These are phyloP conservation scores for Ancistrus triradiatus DNA, from an alignment of 2,113 vertebrate species.

Conservation along the genomic window DNA sequence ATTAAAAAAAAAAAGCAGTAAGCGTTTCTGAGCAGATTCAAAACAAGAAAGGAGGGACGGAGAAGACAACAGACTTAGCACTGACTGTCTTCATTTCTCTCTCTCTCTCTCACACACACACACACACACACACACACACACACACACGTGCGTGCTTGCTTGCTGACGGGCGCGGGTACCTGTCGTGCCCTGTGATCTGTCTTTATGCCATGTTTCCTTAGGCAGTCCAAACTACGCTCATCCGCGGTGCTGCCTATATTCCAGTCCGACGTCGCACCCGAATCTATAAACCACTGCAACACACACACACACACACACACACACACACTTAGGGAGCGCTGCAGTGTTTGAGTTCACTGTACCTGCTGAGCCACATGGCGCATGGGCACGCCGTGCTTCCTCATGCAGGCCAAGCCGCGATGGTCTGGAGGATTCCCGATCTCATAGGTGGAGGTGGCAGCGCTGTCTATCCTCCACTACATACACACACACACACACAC, in stretches of 20 bases:
- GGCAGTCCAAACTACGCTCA: conserved; percentile 83
- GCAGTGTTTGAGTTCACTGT: conserved; percentile 59
- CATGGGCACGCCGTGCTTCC: conserved; percentile 83
- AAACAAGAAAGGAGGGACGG: neutral
- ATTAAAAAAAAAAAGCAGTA: no score
- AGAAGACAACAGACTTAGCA: no score
- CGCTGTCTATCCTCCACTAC: conserved; percentile 99
- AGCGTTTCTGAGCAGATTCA: no score
- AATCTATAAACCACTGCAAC: conserved; percentile 96
- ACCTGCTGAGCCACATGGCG: conserved; percentile 92
- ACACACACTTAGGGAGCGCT: conserved; percentile 63
- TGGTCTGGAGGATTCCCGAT: conserved; percentile 91
- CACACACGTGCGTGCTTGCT: no score
- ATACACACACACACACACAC: conserved; percentile 24
- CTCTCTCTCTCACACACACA: neutral
- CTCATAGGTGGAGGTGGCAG: conserved; percentile 93
- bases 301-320: conserved; percentile 74
- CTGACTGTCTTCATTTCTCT: no score
- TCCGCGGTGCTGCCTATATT: conserved; percentile 89
- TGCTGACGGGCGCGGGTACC: conserved; percentile 83
- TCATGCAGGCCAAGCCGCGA: conserved; percentile 92
- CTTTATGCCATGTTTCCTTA: conserved; percentile 85
- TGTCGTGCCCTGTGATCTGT: conserved; percentile 90
- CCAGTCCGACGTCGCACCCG: conserved; percentile 92
- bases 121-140: neutral